Percentiles rank a stretch among this genome's conserved stretches.
These are phyloP conservation scores for Palaemon carinicauda DNA, from an alignment of 1,140 invertebrate genomes.

Conservation along the genomic window DNA sequence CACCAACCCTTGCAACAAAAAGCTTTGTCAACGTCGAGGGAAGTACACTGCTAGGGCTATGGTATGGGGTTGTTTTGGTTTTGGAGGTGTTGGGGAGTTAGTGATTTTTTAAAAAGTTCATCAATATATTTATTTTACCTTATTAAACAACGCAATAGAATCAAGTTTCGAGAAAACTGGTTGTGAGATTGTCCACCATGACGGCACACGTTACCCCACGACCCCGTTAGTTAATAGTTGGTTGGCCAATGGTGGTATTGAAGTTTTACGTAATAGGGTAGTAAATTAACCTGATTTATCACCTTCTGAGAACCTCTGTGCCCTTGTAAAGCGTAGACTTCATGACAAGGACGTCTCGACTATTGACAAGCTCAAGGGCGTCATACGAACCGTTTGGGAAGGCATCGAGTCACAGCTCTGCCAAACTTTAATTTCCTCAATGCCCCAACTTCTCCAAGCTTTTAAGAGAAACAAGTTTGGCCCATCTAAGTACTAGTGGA, in stretches of 20 bases:
- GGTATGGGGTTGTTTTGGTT: too few species aligned
- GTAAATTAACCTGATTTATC: background rate
- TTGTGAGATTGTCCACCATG: slow-evolving; percentile 7
- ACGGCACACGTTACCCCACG: background rate
- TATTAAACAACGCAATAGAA: background rate
- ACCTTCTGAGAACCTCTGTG: background rate
- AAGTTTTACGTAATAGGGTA: background rate
- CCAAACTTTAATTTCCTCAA: background rate
- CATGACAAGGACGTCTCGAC: background rate
- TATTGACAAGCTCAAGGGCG: background rate
- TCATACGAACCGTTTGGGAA: too few species aligned
- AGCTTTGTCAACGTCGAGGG: too few species aligned
- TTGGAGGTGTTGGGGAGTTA: too few species aligned
- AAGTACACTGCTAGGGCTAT: too few species aligned
- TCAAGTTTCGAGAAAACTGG: background rate
- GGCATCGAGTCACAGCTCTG: background rate
- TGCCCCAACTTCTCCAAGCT: background rate
- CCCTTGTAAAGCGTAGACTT: background rate
- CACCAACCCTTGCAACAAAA: too few species aligned
- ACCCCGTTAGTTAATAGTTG: background rate
- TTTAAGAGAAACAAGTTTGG: background rate
- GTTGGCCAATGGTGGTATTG: background rate
- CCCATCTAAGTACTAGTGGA: too few species aligned
- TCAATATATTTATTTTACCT: background rate
- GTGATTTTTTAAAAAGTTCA: background rate